Evolutionary conservation across 2,113 vertebrate genomes (phyloP), one percentile per base, ranked within the genome.

Genomic region (Montifringilla adamsi): DNA sequence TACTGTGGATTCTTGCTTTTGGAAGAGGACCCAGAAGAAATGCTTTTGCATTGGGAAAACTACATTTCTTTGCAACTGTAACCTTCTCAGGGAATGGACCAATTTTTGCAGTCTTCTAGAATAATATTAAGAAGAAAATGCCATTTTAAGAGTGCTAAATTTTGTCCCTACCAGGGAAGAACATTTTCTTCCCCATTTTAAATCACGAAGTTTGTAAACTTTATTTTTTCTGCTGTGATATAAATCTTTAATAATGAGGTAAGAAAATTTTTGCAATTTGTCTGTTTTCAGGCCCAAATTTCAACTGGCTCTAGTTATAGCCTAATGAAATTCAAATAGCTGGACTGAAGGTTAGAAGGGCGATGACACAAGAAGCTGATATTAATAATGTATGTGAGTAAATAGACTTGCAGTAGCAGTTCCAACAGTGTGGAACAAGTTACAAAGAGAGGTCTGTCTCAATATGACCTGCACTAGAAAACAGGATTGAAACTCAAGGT

Each of bases 261-360:
- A 84, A 58, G 79, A 92, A 92, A 66, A 33, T 39, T 92, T 72
- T 78, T 93, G 26, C 9, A 2, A 47, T 93, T 86, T 94, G 59
- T 80, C 94, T 86, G 23, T 92, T 92, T 93, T 91, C 53, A 73
- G 49, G 1, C 7, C 74, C 0, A 31, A 84, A 86, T 84, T 94
- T 74, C 78, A 47, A 26, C 63, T 47, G 79, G 49, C 79, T 90
- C 43, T 86, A 58, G 76, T 78, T 86, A 74, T 4, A 94, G 59
- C 83, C 83, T 93, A 90, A 97, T 95, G 94, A 95, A 96, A 96
- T 97, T 96, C 93, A 97, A 91, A 93, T 96, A 94, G 78, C 84
- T 62, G 82, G 91, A 84, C 83, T 95, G 87, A 93, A 90, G 95
- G 95, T 95, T 95, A 95, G 85, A 79, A 74, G 70, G 92, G 73